Evolutionary conservation across 2,797 vertebrate species (phyloP).

Genomic region (Platyrinchus mystaceus): DNA sequence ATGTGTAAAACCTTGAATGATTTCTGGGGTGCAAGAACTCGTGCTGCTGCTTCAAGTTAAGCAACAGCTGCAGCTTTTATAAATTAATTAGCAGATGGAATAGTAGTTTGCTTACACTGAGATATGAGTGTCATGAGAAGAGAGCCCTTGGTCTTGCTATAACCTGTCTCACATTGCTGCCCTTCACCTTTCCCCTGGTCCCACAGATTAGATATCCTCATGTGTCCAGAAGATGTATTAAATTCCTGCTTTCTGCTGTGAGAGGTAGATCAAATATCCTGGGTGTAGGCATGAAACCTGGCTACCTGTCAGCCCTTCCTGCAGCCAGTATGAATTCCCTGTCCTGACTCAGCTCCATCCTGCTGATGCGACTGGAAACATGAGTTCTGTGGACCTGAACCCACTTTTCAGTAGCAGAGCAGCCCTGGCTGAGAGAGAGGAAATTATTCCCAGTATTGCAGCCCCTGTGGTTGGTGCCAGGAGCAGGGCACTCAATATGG

Average conservation of each 20-base stretch:
- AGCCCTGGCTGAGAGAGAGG: not conserved
- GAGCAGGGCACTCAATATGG: not conserved
- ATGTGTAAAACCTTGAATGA: not conserved
- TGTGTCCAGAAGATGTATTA: constrained; percentile 18
- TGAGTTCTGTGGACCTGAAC: not conserved
- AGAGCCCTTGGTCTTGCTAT: not conserved
- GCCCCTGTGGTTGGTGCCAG: not conserved
- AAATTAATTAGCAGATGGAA: not conserved
- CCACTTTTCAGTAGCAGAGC: not conserved
- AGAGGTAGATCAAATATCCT: constrained; percentile 23
- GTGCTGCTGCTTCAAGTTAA: not conserved
- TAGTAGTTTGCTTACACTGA: not conserved
- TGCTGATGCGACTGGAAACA: fast-evolving
- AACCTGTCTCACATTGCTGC: not conserved
- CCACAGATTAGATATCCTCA: constrained; percentile 10
- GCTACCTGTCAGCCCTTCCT: not conserved
- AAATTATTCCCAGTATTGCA: not conserved
- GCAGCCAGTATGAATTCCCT: not conserved
- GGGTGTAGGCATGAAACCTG: not conserved
- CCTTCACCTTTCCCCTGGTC: constrained; percentile 17
- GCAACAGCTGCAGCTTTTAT: not conserved
- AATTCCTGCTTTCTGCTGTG: constrained; percentile 34
- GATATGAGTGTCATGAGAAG: not conserved
- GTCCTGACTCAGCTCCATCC: not conserved
- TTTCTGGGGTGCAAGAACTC: not conserved